A percentile compares a stretch with the other conserved stretches of the same genome.
phyloP scores from a whole-genome alignment of 1,140 invertebrate genomes.

The Frieseomelitta varia region DNA sequence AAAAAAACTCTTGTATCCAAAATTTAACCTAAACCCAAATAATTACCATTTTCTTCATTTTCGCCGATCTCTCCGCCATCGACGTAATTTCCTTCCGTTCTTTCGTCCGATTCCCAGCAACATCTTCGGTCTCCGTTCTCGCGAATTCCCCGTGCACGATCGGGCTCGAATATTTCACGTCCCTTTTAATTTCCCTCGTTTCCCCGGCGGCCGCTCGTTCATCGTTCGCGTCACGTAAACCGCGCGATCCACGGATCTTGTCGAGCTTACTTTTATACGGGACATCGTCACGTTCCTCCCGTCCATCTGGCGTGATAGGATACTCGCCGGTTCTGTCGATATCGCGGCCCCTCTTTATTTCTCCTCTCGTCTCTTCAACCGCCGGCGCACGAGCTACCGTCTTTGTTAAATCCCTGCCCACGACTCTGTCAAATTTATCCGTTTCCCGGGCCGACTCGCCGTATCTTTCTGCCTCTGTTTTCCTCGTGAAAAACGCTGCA shows the following conservation, averaged over 20 bases:
- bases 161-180: slow-evolving; percentile 4
- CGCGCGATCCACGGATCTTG: slow-evolving; percentile 19
- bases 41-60: too few species aligned
- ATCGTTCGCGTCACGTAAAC: slow-evolving; percentile 46
- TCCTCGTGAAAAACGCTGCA: neutral
- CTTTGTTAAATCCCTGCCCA: slow-evolving; percentile 27
- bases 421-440: slow-evolving; percentile 22
- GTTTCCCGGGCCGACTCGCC: neutral
- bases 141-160: neutral
- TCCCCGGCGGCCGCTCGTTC: slow-evolving; percentile 37
- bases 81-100: neutral
- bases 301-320: slow-evolving; percentile 37
- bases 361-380: neutral
- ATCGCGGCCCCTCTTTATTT: slow-evolving; percentile 23
- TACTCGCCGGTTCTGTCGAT: slow-evolving; percentile 22
- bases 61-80: neutral
- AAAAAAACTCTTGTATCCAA: too few species aligned
- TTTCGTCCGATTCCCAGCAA: neutral
- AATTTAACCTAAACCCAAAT: too few species aligned
- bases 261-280: slow-evolving; percentile 20
- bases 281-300: slow-evolving; percentile 51
- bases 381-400: neutral
- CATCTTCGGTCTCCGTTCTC: neutral
- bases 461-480: neutral
- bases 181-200: slow-evolving; percentile 46